These are phyloP conservation scores for Drosophila ironensis DNA, from an alignment of 1,140 invertebrate genomes.

Conservation along the genomic window DNA sequence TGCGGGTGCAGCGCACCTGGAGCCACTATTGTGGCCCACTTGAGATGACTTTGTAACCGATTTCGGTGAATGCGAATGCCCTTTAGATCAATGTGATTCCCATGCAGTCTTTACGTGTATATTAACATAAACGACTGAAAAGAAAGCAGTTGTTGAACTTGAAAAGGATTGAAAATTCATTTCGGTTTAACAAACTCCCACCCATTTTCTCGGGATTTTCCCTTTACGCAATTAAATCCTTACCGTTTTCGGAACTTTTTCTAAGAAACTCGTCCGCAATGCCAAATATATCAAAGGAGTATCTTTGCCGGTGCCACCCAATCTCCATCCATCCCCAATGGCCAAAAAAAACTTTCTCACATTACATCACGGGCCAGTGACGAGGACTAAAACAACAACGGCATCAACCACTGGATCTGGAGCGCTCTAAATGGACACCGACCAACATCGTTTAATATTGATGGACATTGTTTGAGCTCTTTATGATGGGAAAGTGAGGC, in stretches of 20 bases:
- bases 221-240: constrained; percentile 18
- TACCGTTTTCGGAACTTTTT: constrained; percentile 20
- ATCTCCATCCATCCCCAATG: constrained; percentile 7
- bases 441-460: constrained; percentile 77
- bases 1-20: constrained; percentile 39
- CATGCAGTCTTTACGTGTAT: no score
- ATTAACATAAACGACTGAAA: no score
- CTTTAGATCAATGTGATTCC: no score
- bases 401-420: constrained; percentile 31
- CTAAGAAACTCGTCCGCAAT: constrained; percentile 6
- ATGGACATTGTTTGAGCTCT: constrained; percentile 69
- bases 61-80: no score
- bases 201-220: not conserved
- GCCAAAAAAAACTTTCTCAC: constrained; percentile 64
- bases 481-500: constrained; percentile 68
- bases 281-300: constrained; percentile 59
- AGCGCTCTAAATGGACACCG: constrained; percentile 59
- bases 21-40: constrained; percentile 9
- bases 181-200: no score
- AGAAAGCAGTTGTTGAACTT: no score
- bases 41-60: constrained; percentile 28
- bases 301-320: constrained; percentile 3
- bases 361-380: constrained; percentile 67
- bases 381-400: constrained; percentile 27
- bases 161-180: no score